phyloP scores from a whole-genome alignment of 1,140 invertebrate genomes.

The Nylanderia fulva region DNA sequence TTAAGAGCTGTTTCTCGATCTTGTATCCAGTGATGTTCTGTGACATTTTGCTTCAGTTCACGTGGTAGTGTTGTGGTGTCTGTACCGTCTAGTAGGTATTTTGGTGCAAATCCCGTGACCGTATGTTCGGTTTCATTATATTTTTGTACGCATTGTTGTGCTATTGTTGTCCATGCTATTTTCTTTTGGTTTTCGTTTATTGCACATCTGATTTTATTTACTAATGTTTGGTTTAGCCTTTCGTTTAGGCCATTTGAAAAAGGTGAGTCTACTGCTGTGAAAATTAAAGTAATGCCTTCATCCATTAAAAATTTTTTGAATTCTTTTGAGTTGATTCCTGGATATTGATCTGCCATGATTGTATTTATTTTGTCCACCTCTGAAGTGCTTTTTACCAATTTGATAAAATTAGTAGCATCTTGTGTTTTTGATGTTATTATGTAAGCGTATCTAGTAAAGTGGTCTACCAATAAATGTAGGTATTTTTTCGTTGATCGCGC shows the following conservation, averaged over 20 bases:
- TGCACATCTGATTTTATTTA: too few species aligned
- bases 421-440: neutral
- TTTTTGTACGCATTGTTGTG: too few species aligned
- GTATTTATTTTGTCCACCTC: neutral
- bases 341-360: neutral
- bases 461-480: slow-evolving; percentile 4
- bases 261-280: neutral
- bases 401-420: slow-evolving; percentile 3
- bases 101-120: too few species aligned
- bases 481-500: slow-evolving; percentile 9
- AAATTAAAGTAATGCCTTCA: neutral
- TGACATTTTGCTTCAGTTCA: too few species aligned
- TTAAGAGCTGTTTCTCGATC: slow-evolving; percentile 34
- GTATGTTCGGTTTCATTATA: too few species aligned
- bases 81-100: too few species aligned
- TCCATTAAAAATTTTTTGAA: neutral
- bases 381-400: neutral
- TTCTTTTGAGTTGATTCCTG: slow-evolving; percentile 1
- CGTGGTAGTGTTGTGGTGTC: too few species aligned
- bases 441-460: slow-evolving; percentile 30
- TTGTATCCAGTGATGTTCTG: neutral
- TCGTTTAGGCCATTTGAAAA: too few species aligned
- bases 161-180: too few species aligned
- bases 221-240: too few species aligned
- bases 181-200: too few species aligned